Percentiles rank a stretch among this genome's conserved stretches.
phyloP scores from a whole-genome alignment of 2,113 vertebrate genomes.

The Paradoxurus hermaphroditus region DNA sequence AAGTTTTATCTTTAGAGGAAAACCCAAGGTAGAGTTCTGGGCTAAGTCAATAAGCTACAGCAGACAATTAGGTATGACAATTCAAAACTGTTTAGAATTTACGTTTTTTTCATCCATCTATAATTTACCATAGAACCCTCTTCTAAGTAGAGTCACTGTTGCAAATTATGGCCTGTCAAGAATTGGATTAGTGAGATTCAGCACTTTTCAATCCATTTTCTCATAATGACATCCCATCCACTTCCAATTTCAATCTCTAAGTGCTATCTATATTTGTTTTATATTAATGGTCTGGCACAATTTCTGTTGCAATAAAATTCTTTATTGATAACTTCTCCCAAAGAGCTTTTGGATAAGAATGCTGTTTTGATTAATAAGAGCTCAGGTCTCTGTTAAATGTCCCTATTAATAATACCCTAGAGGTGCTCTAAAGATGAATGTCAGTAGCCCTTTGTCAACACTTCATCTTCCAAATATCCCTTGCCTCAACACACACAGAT shows the following conservation, averaged over 20 bases:
- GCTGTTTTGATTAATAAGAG: slow-evolving; percentile 56
- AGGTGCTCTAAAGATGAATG: not conserved
- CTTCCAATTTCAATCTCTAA: slow-evolving; percentile 63
- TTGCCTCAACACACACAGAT: not conserved
- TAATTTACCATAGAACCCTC: slow-evolving; percentile 7
- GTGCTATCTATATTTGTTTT: slow-evolving; percentile 67
- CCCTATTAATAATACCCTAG: slow-evolving; percentile 44
- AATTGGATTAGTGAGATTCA: slow-evolving; percentile 53
- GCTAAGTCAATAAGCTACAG: not conserved
- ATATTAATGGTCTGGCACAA: slow-evolving; percentile 65
- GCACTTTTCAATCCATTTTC: slow-evolving; percentile 63
- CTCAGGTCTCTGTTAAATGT: slow-evolving; percentile 43
- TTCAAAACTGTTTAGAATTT: slow-evolving; percentile 19
- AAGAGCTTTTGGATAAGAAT: slow-evolving; percentile 41
- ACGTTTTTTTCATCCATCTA: not conserved
- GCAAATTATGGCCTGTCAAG: slow-evolving; percentile 41
- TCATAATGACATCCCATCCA: slow-evolving; percentile 60
- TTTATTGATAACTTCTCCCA: slow-evolving; percentile 67
- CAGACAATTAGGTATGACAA: not conserved
- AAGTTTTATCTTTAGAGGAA: not conserved
- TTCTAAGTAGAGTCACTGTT: slow-evolving; percentile 16
- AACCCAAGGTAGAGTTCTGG: not conserved
- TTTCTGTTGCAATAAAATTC: slow-evolving; percentile 54
- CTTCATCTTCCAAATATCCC: not conserved
- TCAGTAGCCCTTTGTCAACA: not conserved